Percentiles rank a stretch among this genome's conserved stretches.
These are phyloP conservation scores for Drosophila takahashii DNA, from an alignment of 1,140 invertebrate species.

Conservation along the genomic window DNA sequence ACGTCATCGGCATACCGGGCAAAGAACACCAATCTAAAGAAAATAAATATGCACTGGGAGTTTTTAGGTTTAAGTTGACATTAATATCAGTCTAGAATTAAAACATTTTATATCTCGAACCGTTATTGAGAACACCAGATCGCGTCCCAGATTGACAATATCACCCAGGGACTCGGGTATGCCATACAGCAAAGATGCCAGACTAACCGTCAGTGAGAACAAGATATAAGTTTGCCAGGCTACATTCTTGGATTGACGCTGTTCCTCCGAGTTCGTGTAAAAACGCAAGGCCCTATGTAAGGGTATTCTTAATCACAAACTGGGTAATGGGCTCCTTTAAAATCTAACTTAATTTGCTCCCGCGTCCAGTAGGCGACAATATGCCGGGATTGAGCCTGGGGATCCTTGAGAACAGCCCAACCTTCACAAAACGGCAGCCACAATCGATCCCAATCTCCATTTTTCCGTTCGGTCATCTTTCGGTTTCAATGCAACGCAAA, in stretches of 20 bases:
- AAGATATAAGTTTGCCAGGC: slow-evolving; percentile 27
- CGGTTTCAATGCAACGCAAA: slow-evolving; percentile 4
- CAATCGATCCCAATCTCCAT: background rate
- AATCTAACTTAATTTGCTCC: background rate
- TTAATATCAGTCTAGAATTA: background rate
- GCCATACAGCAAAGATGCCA: background rate
- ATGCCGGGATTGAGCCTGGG: background rate
- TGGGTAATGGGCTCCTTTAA: background rate
- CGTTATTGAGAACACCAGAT: slow-evolving; percentile 29
- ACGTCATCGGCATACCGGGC: slow-evolving; percentile 19
- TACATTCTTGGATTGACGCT: background rate
- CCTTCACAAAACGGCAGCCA: background rate
- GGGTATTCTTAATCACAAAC: background rate
- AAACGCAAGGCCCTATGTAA: slow-evolving; percentile 20
- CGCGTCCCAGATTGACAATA: slow-evolving; percentile 45
- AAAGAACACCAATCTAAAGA: slow-evolving; percentile 11
- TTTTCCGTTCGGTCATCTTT: background rate
- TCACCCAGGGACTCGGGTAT: slow-evolving; percentile 9
- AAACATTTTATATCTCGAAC: slow-evolving; percentile 1
- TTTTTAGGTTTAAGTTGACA: background rate
- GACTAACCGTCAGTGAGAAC: background rate
- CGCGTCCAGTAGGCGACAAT: slow-evolving; percentile 4
- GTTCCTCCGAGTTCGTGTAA: slow-evolving; percentile 36
- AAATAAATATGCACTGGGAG: slow-evolving; percentile 13
- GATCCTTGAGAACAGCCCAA: slow-evolving; percentile 7